These are phyloP conservation scores for Andricus grossulariae DNA, from an alignment of 1,140 invertebrate species.

Conservation along the genomic window DNA sequence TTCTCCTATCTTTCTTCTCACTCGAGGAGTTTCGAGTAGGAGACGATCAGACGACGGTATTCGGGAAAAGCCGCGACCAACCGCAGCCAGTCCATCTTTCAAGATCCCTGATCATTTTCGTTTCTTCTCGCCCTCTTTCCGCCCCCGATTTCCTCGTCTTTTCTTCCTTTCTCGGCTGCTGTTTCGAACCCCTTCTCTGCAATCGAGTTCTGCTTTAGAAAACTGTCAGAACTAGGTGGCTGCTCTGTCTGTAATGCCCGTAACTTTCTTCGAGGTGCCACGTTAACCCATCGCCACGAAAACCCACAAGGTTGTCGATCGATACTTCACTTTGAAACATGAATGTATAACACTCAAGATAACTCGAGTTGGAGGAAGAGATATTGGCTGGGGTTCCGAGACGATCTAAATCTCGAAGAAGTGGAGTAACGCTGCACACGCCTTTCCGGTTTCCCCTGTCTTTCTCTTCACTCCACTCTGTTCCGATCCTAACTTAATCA, in stretches of 20 bases:
- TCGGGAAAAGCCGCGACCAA: slow-evolving; percentile 17
- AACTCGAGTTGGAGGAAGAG: neutral
- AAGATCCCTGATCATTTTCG: slow-evolving; percentile 46
- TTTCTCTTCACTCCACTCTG: neutral
- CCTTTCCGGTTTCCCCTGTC: slow-evolving; percentile 17
- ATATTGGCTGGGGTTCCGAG: slow-evolving; percentile 21
- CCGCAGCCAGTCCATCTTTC: slow-evolving; percentile 55
- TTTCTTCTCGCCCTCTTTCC: slow-evolving; percentile 45
- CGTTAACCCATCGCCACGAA: slow-evolving; percentile 30
- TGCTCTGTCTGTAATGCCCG: slow-evolving; percentile 39
- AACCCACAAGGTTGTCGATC: slow-evolving; percentile 16
- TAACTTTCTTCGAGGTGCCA: slow-evolving; percentile 30
- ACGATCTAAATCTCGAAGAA: slow-evolving; percentile 3
- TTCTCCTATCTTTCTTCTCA: slow-evolving; percentile 1
- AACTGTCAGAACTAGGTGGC: slow-evolving; percentile 50
- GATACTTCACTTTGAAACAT: slow-evolving; percentile 28
- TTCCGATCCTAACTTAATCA: neutral
- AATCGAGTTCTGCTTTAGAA: slow-evolving; percentile 25
- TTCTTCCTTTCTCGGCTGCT: slow-evolving; percentile 41
- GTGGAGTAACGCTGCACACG: slow-evolving; percentile 5
- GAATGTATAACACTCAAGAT: slow-evolving; percentile 25
- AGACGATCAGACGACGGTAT: slow-evolving; percentile 37
- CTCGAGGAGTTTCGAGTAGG: slow-evolving; percentile 20
- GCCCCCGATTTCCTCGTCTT: slow-evolving; percentile 39
- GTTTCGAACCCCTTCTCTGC: neutral